phyloP scores from a whole-genome alignment of 2,797 vertebrate species.

The Paratrypauchen microcephalus region DNA sequence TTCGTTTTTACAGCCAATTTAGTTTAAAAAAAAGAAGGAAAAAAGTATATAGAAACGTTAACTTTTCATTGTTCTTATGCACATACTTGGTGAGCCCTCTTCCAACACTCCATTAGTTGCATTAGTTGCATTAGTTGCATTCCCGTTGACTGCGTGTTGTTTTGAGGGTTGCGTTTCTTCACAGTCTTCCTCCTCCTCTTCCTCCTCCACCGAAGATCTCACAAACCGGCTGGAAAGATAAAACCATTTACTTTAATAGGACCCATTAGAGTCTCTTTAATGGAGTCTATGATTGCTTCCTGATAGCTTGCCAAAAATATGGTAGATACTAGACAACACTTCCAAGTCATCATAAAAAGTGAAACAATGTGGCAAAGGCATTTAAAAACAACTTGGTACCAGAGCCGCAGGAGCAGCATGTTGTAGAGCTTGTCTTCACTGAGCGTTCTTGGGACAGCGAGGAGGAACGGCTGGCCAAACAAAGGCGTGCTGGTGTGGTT shows the following conservation, averaged over 20 bases:
- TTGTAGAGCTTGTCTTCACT: constrained; percentile 98
- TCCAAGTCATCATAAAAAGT: neutral
- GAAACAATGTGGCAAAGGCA: neutral
- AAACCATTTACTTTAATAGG: neutral
- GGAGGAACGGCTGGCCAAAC: constrained; percentile 95
- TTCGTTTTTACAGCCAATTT: too few species aligned
- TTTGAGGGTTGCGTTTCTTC: constrained; percentile 87
- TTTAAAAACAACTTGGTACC: constrained; percentile 69
- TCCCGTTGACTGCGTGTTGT: constrained; percentile 90
- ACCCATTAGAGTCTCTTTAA: neutral
- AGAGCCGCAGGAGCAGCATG: constrained; percentile 91
- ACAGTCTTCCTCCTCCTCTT: constrained; percentile 84
- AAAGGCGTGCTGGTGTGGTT: constrained; percentile 93
- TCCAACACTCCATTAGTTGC: constrained; percentile 93
- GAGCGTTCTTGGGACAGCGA: constrained; percentile 91
- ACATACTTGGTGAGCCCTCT: constrained; percentile 93
- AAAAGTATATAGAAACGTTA: too few species aligned
- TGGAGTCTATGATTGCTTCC: neutral
- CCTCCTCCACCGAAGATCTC: constrained; percentile 81
- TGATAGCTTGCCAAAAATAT: neutral
- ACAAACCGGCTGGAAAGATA: constrained; percentile 85
- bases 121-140: constrained; percentile 92
- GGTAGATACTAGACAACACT: neutral
- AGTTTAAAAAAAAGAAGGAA: too few species aligned
- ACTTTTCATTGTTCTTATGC: neutral